Conservation (phyloP, 2,888 invertebrate genomes). For the Lasioglossum villosulum region DNA sequence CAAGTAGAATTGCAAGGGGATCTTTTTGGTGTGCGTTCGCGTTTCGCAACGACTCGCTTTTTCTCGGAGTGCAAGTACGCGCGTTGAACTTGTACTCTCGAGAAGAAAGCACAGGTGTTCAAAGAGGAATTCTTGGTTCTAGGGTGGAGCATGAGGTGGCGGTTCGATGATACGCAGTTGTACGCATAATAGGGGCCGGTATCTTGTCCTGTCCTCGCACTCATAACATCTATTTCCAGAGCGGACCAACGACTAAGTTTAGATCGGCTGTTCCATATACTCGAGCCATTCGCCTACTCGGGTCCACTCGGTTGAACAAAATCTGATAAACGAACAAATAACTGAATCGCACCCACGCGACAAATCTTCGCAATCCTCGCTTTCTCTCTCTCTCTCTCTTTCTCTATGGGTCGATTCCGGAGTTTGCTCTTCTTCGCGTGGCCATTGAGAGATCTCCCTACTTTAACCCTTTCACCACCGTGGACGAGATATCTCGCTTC, state of each 20-base stretch:
- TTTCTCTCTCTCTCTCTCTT: not conserved
- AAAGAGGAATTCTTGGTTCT: not conserved
- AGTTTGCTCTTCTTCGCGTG: not conserved
- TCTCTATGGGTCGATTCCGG: not conserved
- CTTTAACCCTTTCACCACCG: too few species aligned
- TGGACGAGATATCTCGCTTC: too few species aligned
- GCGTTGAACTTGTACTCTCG: conserved; percentile 5
- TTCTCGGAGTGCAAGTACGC: not conserved
- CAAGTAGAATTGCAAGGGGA: not conserved
- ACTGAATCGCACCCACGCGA: conserved; percentile 48
- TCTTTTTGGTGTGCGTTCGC: not conserved
- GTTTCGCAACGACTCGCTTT: not conserved
- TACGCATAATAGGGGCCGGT: conserved; percentile 74
- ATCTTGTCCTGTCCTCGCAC: conserved; percentile 84
- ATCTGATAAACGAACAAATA: conserved; percentile 77
- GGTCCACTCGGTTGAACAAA: conserved; percentile 72
- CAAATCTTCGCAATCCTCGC: not conserved
- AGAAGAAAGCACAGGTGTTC: conserved; percentile 15
- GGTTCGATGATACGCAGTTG: conserved; percentile 49
- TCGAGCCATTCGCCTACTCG: conserved; percentile 80
- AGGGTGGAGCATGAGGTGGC: conserved; percentile 18
- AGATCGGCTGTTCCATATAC: conserved; percentile 84
- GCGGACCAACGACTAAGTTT: conserved; percentile 83
- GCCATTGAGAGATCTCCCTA: too few species aligned
- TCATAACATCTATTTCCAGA: conserved; percentile 85